phyloP scores from a whole-genome alignment of 1,140 invertebrate species.

The Drosophila tropicalis region DNA sequence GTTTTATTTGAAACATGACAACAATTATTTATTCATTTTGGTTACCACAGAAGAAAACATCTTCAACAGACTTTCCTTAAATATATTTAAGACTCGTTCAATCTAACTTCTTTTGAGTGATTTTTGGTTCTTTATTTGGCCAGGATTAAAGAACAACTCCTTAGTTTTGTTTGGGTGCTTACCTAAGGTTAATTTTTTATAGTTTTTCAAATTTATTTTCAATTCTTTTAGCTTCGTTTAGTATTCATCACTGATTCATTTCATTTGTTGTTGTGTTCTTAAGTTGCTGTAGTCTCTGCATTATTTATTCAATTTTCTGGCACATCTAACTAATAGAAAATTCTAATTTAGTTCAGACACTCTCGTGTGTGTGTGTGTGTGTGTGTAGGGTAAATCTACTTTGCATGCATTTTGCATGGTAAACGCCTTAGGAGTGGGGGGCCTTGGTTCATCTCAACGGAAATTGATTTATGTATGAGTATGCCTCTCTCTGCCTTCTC shows the following conservation, averaged over 20 bases:
- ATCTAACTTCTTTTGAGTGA: too few species aligned
- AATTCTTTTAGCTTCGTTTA: not conserved
- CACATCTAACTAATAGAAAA: constrained; percentile 65
- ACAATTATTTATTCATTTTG: not conserved
- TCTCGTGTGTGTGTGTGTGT: not conserved
- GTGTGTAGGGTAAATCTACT: constrained; percentile 39
- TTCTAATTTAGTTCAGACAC: constrained; percentile 55
- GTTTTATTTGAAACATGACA: too few species aligned
- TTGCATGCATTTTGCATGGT: constrained; percentile 60
- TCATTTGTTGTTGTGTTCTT: constrained; percentile 23
- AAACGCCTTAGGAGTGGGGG: constrained; percentile 17
- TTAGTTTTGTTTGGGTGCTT: too few species aligned
- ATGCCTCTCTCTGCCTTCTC: constrained; percentile 9
- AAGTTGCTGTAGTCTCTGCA: constrained; percentile 23
- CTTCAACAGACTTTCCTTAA: not conserved
- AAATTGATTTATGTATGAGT: constrained; percentile 59
- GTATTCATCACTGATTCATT: not conserved
- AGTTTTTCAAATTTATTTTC: not conserved
- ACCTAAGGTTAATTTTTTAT: too few species aligned
- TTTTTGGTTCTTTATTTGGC: too few species aligned
- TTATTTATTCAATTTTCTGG: constrained; percentile 69
- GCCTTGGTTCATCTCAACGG: constrained; percentile 39
- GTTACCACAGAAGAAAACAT: too few species aligned
- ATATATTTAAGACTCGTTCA: not conserved
- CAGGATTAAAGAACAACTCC: too few species aligned